A percentile compares a stretch with the other conserved stretches of the same genome.
These are phyloP conservation scores for Lycia hirtaria DNA, from an alignment of 2,888 invertebrate species.

Conservation along the genomic window DNA sequence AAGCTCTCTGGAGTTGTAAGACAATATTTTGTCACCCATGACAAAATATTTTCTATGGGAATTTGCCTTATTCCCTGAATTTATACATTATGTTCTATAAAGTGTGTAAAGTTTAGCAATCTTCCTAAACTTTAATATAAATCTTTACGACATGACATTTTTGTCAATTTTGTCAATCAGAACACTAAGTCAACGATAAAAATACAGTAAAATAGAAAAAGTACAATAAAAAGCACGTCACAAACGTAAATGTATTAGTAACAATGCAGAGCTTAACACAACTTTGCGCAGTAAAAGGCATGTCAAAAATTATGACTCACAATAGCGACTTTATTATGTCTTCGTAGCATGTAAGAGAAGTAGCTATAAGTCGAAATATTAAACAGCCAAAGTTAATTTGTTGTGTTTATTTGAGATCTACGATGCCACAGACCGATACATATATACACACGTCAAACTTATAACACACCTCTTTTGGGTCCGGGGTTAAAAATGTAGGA, in stretches of 20 bases:
- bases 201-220: slow-evolving; percentile 29
- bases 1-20: no score
- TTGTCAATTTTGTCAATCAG: not conserved
- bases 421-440: no score
- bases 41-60: no score
- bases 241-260: slow-evolving; percentile 2
- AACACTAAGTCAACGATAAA: slow-evolving; percentile 24
- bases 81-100: no score
- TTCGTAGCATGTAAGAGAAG: not conserved
- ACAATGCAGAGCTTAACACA: slow-evolving; percentile 1
- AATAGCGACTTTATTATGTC: not conserved
- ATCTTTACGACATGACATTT: slow-evolving; percentile 15
- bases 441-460: no score
- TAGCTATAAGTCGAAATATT: not conserved
- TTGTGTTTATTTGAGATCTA: no score
- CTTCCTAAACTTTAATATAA: not conserved
- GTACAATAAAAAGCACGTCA: slow-evolving; percentile 24
- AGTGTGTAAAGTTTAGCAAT: not conserved
- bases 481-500: no score
- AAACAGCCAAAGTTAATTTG: no score
- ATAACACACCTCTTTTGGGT: no score
- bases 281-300: slow-evolving; percentile 16
- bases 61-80: no score
- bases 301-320: slow-evolving; percentile 10
- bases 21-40: no score